Base-by-base conservation (phyloP, 2,888 invertebrate species). In the Diogma glabrata region DNA sequence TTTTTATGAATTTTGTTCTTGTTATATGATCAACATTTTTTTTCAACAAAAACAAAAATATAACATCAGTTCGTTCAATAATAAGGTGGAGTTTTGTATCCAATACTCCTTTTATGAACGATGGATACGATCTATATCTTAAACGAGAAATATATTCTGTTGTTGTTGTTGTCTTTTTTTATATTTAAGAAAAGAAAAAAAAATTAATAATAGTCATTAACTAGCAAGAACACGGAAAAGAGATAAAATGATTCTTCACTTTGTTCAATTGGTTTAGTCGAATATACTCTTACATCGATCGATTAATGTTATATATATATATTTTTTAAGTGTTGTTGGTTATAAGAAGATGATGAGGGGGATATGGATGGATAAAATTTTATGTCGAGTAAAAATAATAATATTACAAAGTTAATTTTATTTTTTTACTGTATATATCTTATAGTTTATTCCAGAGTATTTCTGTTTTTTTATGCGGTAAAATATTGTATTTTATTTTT, bases 141-240 rank as follows among this genome's bases (percentile, higher is more conserved):
- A 46, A 14, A 24, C 23, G 23, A 22, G 16, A 46, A 46, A n/a
- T n/a, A n/a, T n/a, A n/a, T n/a, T n/a, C n/a, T n/a, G n/a, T n/a
- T n/a, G n/a, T n/a, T n/a, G n/a, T n/a, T n/a, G n/a, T n/a, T n/a
- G n/a, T n/a, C n/a, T n/a, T n/a, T n/a, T n/a, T n/a, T n/a, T n/a
- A n/a, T n/a, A n/a, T n/a, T n/a, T n/a, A n/a, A n/a, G n/a, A n/a
- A n/a, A n/a, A n/a, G n/a, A n/a, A n/a, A n/a, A n/a, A n/a, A n/a
- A n/a, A n/a, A 12, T 46, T 46, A 46, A 46, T 46, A 46, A 46
- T 46, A 46, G 46, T 46, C 46, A 46, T 46, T 46, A 46, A 46
- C 26, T 46, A 46, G 46, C 23, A 24, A 46, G 46, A 46, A 46
- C 46, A 46, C 46, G 46, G 46, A 46, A 46, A 46, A 46, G 46